Evolutionary conservation across 2,797 vertebrate species (phyloP).

Genomic region (Euthynnus affinis): DNA sequence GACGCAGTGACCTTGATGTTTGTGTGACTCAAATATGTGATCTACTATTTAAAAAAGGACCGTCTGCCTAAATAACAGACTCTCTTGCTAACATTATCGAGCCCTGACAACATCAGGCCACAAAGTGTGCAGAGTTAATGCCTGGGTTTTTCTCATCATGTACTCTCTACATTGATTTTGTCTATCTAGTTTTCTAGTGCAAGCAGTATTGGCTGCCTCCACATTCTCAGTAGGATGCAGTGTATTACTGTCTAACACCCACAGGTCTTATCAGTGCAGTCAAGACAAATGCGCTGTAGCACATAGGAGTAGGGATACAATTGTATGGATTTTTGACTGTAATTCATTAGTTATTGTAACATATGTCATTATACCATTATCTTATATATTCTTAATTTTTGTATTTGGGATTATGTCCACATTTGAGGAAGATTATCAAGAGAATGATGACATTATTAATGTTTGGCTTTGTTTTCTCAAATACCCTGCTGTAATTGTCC

Average conservation of each 20-base stretch:
- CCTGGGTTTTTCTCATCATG: background rate
- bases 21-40: background rate
- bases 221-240: conserved; percentile 21
- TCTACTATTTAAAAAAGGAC: conserved; percentile 18
- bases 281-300: background rate
- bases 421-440: background rate
- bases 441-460: background rate
- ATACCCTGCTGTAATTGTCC: background rate
- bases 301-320: background rate
- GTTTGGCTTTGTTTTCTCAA: background rate
- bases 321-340: conserved; percentile 12
- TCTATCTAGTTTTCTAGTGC: conserved; percentile 22
- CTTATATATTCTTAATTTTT: background rate
- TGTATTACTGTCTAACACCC: conserved; percentile 36
- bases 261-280: conserved; percentile 20
- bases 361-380: background rate
- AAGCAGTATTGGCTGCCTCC: conserved; percentile 15
- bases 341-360: background rate
- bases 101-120: background rate
- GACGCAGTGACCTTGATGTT: conserved; percentile 21
- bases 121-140: background rate
- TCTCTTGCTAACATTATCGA: background rate
- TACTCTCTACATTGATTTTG: conserved; percentile 27
- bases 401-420: background rate
- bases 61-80: background rate